These are phyloP conservation scores for Patagioenas fasciata DNA, from an alignment of 2,113 vertebrate genomes.

Conservation along the genomic window DNA sequence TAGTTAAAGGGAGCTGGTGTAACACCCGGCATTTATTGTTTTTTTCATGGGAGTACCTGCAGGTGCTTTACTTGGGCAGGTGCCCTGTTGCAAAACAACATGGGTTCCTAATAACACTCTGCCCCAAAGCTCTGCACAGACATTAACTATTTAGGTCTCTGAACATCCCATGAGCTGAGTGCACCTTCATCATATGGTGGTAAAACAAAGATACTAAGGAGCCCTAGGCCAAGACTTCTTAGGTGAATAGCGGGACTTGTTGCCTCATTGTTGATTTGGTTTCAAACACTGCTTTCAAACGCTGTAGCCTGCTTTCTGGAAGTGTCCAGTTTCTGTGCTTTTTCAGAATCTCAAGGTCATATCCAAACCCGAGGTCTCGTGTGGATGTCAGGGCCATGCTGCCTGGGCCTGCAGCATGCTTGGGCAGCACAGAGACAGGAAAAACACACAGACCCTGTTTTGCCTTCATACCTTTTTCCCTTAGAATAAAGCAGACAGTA, in stretches of 20 bases:
- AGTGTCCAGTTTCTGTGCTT: background rate
- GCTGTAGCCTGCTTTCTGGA: background rate
- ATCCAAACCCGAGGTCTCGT: background rate
- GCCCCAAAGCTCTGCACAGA: background rate
- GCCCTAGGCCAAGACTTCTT: background rate
- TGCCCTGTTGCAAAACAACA: constrained; percentile 27
- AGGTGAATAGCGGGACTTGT: background rate
- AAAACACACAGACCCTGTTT: background rate
- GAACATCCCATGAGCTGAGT: background rate
- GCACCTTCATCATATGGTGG: background rate
- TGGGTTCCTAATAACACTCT: background rate
- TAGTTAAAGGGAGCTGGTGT: constrained; percentile 20
- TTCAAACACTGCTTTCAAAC: background rate
- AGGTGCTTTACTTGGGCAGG: constrained; percentile 53
- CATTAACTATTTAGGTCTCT: constrained; percentile 17
- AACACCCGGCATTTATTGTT: constrained; percentile 43
- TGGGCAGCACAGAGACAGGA: background rate
- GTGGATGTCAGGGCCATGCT: background rate
- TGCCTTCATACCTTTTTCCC: background rate
- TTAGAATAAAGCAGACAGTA: background rate
- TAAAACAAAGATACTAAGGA: background rate
- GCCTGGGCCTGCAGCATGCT: background rate
- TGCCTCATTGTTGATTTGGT: background rate
- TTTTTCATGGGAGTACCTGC: constrained; percentile 46
- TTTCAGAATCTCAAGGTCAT: background rate